These are phyloP conservation scores for Athalia circularis DNA, from an alignment of 2,888 invertebrate species.

Conservation along the genomic window DNA sequence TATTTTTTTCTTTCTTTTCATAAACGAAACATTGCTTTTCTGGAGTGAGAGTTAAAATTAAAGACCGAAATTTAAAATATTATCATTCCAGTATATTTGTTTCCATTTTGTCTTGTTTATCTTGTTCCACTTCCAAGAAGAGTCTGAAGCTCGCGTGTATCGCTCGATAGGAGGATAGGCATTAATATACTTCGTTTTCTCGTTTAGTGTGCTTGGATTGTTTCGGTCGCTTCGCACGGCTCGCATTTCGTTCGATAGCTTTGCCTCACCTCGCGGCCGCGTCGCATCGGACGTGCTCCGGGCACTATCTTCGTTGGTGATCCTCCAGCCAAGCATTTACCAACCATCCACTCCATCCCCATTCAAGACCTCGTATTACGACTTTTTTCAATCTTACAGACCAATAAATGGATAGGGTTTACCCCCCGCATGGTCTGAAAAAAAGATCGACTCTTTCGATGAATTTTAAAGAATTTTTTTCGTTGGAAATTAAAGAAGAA, in stretches of 20 bases:
- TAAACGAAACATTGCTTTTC: no score
- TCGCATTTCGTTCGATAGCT: constrained; percentile 62
- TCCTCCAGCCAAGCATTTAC: constrained; percentile 61
- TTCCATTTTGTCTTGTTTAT: no score
- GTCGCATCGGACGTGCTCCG: constrained; percentile 65
- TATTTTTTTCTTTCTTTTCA: no score
- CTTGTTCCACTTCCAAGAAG: neutral
- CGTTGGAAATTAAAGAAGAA: neutral
- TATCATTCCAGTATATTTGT: no score
- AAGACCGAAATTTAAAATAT: no score
- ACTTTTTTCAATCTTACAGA: neutral
- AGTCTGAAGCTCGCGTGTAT: neutral
- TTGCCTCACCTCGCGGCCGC: constrained; percentile 60
- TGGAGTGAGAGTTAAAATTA: no score
- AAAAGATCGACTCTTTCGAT: no score
- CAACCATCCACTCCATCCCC: constrained; percentile 54
- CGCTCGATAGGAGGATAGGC: neutral
- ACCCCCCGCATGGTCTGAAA: neutral
- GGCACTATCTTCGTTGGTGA: constrained; percentile 70
- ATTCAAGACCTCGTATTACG: neutral
- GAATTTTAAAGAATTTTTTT: neutral
- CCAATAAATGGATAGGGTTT: neutral
- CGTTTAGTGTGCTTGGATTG: neutral
- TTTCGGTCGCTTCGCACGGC: neutral
- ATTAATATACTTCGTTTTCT: neutral